A percentile compares a stretch with the other conserved stretches of the same genome.
These are phyloP conservation scores for Tichodroma muraria DNA, from an alignment of 2,113 vertebrate species.

Conservation along the genomic window DNA sequence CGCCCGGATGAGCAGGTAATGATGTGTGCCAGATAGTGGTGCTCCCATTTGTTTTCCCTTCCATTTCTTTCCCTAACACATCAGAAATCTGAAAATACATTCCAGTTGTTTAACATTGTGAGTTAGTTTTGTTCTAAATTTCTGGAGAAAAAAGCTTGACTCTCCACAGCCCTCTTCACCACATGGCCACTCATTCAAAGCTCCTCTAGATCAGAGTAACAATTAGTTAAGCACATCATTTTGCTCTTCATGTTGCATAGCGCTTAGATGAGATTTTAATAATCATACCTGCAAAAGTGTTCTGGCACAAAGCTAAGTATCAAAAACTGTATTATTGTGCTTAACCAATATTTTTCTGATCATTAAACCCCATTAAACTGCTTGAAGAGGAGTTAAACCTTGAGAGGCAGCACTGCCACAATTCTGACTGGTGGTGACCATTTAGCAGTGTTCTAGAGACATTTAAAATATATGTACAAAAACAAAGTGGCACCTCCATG, in stretches of 20 bases:
- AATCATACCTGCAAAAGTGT: background rate
- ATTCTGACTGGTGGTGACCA: background rate
- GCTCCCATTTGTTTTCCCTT: conserved; percentile 39
- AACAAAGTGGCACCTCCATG: background rate
- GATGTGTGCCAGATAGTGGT: background rate
- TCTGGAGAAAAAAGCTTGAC: background rate
- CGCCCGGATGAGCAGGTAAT: background rate
- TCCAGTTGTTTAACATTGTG: background rate
- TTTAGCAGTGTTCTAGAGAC: background rate
- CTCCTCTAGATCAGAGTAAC: background rate
- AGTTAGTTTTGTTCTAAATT: background rate
- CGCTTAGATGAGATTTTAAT: background rate
- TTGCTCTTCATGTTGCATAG: background rate
- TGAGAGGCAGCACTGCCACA: background rate
- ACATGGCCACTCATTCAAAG: background rate
- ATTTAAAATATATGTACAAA: background rate
- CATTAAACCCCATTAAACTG: background rate
- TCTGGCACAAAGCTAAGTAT: background rate
- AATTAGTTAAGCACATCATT: background rate
- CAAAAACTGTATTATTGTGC: background rate
- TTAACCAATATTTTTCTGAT: background rate
- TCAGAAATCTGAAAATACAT: background rate
- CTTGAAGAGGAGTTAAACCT: background rate
- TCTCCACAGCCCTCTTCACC: background rate
- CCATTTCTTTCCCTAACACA: conserved; percentile 33